Conservation (phyloP, 2,797 vertebrate genomes). For the Ptychadena robeensis region DNA sequence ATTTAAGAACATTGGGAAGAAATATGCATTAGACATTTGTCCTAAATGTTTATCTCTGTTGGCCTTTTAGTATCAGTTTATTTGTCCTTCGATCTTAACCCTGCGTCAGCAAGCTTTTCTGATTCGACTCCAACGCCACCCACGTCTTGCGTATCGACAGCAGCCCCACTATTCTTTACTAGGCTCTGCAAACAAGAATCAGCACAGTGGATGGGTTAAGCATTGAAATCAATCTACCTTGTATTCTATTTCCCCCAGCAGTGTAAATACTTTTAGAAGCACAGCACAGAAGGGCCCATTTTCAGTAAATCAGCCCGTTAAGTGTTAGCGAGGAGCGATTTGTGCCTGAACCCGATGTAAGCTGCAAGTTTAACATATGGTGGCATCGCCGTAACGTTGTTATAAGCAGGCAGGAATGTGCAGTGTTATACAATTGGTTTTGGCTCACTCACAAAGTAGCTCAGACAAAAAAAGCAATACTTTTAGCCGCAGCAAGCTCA, state of each 20-base stretch:
- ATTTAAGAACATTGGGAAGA: background rate
- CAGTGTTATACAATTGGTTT: slow-evolving; percentile 40
- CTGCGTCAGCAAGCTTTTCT: background rate
- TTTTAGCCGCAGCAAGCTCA: slow-evolving; percentile 64
- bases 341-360: slow-evolving; percentile 32
- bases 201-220: background rate
- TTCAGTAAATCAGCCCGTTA: slow-evolving; percentile 53
- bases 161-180: background rate
- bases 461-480: slow-evolving; percentile 61
- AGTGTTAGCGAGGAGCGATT: slow-evolving; percentile 30
- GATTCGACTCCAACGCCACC: background rate
- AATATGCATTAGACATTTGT: background rate
- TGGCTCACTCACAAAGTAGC: slow-evolving; percentile 53
- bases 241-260: slow-evolving; percentile 5
- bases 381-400: slow-evolving; percentile 6
- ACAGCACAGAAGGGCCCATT: slow-evolving; percentile 33
- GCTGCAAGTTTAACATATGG: slow-evolving; percentile 57
- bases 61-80: background rate
- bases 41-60: background rate
- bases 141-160: background rate
- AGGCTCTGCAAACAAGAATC: background rate
- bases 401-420: slow-evolving; percentile 42
- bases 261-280: slow-evolving; percentile 46
- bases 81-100: background rate
- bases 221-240: slow-evolving; percentile 2